Evolutionary conservation across 53 echinoderm and acorn worm species (phyloP).

Genomic region (Henricia sp.): DNA sequence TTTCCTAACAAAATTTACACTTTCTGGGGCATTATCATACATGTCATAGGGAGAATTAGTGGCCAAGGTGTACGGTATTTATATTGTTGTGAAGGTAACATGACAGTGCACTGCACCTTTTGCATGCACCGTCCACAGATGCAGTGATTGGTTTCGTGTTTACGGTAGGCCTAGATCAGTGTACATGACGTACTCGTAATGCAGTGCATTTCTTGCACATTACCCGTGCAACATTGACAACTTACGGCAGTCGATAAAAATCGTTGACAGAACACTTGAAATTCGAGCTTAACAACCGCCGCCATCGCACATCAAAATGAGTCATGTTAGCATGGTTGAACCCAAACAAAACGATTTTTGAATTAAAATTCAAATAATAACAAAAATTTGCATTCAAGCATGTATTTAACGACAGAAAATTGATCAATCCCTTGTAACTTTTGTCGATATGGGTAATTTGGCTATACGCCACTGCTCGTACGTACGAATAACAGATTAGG

Average conservation of each 20-base stretch:
- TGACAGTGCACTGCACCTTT: too few relatives aligned
- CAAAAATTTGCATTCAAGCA: slow-evolving; percentile 76
- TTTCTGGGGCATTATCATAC: too few relatives aligned
- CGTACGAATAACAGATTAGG: slow-evolving; percentile 53
- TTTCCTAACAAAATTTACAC: too few relatives aligned
- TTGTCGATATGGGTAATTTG: slow-evolving; percentile 77
- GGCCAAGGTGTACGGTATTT: too few relatives aligned
- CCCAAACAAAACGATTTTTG: slow-evolving; percentile 62
- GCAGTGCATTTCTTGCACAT: too few relatives aligned
- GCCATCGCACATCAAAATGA: slow-evolving; percentile 58
- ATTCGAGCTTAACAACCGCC: slow-evolving; percentile 57
- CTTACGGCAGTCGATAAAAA: slow-evolving; percentile 62
- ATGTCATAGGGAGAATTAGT: too few relatives aligned
- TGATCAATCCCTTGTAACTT: slow-evolving; percentile 79
- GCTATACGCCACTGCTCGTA: slow-evolving; percentile 70
- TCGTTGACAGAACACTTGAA: slow-evolving; percentile 53
- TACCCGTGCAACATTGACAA: too few relatives aligned
- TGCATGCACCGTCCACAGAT: too few relatives aligned
- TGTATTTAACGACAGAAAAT: slow-evolving; percentile 77
- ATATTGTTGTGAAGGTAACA: too few relatives aligned
- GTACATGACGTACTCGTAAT: slow-evolving; percentile 50
- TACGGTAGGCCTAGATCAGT: too few relatives aligned
- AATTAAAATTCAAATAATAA: slow-evolving; percentile 48
- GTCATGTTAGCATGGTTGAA: slow-evolving; percentile 42
- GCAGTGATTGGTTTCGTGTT: too few relatives aligned